Conservation (phyloP, 2,888 invertebrate genomes). For the Copidosoma aretas region DNA sequence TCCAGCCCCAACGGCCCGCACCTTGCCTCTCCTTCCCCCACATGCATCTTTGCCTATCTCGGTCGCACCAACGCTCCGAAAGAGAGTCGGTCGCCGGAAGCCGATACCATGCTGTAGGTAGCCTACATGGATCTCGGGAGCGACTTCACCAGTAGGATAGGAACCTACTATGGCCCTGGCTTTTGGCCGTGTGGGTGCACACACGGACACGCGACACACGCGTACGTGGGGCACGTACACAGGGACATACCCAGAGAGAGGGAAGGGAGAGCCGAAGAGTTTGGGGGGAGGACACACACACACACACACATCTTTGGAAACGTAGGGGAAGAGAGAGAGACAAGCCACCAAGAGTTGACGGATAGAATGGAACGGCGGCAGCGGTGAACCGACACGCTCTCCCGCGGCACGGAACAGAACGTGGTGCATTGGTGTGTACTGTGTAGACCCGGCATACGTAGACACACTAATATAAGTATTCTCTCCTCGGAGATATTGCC, state of each 20-base stretch:
- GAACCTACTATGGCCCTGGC: not conserved
- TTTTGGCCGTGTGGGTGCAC: constrained; percentile 20
- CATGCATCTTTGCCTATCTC: not conserved
- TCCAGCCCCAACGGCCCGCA: constrained; percentile 30
- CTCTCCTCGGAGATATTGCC: too few species aligned
- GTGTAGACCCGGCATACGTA: too few species aligned
- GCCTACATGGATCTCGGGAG: constrained; percentile 54
- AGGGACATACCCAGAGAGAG: too few species aligned
- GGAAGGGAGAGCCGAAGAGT: too few species aligned
- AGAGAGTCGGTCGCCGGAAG: constrained; percentile 62
- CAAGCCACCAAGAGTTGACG: not conserved
- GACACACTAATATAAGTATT: too few species aligned
- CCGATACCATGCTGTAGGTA: constrained; percentile 51
- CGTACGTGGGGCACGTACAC: too few species aligned
- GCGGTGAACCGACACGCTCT: not conserved
- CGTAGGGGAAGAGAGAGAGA: too few species aligned
- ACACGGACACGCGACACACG: not conserved
- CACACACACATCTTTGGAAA: too few species aligned
- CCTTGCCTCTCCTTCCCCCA: constrained; percentile 32
- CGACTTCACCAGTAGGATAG: constrained; percentile 37
- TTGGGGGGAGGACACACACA: too few species aligned
- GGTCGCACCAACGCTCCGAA: constrained; percentile 47
- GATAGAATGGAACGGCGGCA: constrained; percentile 8
- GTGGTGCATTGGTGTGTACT: too few species aligned
- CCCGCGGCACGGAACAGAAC: too few species aligned